phyloP scores from a whole-genome alignment of 2,113 vertebrate genomes.

The Microcebus ravelobensis region DNA sequence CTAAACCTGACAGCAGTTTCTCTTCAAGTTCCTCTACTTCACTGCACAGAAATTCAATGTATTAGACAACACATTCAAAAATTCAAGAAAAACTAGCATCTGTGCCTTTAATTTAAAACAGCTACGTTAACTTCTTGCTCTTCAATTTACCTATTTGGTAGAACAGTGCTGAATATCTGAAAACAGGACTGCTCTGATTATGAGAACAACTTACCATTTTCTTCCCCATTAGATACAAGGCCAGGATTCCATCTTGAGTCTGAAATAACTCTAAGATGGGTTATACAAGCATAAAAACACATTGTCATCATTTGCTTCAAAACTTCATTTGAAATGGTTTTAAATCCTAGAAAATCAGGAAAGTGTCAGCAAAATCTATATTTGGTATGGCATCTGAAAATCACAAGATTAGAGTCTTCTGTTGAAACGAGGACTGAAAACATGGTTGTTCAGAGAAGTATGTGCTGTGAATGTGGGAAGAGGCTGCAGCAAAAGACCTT shows the following conservation, averaged over 20 bases:
- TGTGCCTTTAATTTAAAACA: neutral
- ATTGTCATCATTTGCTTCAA: conserved; percentile 56
- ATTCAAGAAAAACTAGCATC: neutral
- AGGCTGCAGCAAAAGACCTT: neutral
- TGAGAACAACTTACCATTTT: neutral
- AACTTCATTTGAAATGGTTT: conserved; percentile 62
- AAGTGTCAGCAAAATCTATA: conserved; percentile 73
- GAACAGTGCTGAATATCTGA: neutral
- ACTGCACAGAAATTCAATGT: neutral
- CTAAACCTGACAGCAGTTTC: neutral
- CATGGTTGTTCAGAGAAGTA: neutral
- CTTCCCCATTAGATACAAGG: neutral
- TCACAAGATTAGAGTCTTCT: conserved; percentile 61
- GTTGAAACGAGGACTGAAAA: conserved; percentile 22
- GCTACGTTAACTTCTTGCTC: neutral
- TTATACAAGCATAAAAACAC: conserved; percentile 51
- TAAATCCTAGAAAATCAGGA: conserved; percentile 61
- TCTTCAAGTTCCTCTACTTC: neutral
- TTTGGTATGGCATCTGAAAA: conserved; percentile 70
- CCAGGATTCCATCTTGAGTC: conserved; percentile 40
- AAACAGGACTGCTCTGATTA: neutral
- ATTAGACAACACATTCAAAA: neutral
- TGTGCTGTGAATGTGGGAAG: conserved; percentile 50
- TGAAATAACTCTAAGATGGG: conserved; percentile 2
- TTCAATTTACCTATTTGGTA: neutral